Evolutionary conservation across 2,797 vertebrate genomes (phyloP).

Genomic region (Pteronotus mesoamericanus): DNA sequence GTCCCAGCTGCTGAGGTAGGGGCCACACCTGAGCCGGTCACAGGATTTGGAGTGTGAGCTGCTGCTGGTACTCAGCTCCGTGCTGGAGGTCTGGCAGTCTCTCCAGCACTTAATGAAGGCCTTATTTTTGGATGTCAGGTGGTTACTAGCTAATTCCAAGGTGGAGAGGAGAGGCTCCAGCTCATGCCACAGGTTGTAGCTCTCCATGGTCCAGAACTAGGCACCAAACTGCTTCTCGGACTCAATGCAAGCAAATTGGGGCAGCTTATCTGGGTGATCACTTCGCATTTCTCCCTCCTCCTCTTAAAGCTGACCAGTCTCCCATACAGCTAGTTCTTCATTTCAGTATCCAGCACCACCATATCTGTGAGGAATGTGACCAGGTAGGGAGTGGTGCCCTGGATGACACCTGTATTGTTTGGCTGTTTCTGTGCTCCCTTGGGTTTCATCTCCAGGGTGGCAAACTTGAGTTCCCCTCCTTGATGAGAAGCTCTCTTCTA

Average conservation of each 20-base stretch:
- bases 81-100: slow-evolving; percentile 88
- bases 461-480: slow-evolving; percentile 98
- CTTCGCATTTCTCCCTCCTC: slow-evolving; percentile 93
- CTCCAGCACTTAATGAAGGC: slow-evolving; percentile 96
- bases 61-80: slow-evolving; percentile 84
- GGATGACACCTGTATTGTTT: slow-evolving; percentile 94
- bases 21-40: slow-evolving; percentile 91
- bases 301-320: slow-evolving; percentile 87
- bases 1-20: slow-evolving; percentile 89
- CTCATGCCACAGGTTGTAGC: slow-evolving; percentile 92
- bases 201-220: slow-evolving; percentile 91
- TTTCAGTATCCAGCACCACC: slow-evolving; percentile 97
- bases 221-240: slow-evolving; percentile 88
- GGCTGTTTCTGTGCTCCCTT: slow-evolving; percentile 93
- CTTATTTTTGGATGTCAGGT: slow-evolving; percentile 88
- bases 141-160: slow-evolving; percentile 93
- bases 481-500: slow-evolving; percentile 94
- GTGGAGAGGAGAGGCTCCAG: slow-evolving; percentile 94
- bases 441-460: slow-evolving; percentile 95
- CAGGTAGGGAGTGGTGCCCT: slow-evolving; percentile 95
- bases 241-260: slow-evolving; percentile 92
- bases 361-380: slow-evolving; percentile 96
- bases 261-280: slow-evolving; percentile 96
- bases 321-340: slow-evolving; percentile 95
- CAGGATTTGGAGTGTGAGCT: slow-evolving; percentile 94